Conservation (phyloP, 35 echinoderm and acorn worm genomes). For the Lytechinus pictus region DNA sequence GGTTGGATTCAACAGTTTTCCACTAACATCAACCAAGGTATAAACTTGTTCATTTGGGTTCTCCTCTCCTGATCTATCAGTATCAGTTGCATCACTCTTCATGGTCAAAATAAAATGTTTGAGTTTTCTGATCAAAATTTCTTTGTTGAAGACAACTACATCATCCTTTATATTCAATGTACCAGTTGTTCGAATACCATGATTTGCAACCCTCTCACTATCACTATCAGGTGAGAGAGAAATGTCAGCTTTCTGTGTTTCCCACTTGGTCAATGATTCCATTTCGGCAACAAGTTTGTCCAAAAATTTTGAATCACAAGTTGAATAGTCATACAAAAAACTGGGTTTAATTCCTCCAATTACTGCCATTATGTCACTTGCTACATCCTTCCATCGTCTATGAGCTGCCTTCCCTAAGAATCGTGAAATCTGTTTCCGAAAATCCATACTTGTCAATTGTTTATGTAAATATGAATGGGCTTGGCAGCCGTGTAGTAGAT, state of each 20-base stretch:
- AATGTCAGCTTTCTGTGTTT: neutral
- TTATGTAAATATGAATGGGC: neutral
- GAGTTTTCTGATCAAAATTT: neutral
- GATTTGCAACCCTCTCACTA: neutral
- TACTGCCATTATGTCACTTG: constrained; percentile 48
- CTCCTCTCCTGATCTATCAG: neutral
- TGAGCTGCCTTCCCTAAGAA: constrained; percentile 48
- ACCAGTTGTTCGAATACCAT: neutral
- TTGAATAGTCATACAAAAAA: constrained; percentile 65
- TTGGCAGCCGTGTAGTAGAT: neutral
- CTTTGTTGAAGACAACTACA: neutral
- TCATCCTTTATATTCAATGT: neutral
- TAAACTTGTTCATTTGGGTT: neutral
- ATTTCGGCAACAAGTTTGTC: neutral
- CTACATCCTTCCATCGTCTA: constrained; percentile 51
- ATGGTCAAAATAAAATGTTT: neutral
- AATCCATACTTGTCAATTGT: neutral
- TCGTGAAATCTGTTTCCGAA: constrained; percentile 2
- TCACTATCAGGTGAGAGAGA: neutral
- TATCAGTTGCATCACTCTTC: neutral
- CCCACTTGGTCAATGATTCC: neutral
- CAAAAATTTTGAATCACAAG: constrained; percentile 14
- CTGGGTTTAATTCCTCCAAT: constrained; percentile 54
- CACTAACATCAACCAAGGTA: neutral
- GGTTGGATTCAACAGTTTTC: neutral